A percentile compares a stretch with the other conserved stretches of the same genome.
Evolutionary conservation across 1,140 invertebrate species (phyloP).

Genomic region (Steinernema feltiae): DNA sequence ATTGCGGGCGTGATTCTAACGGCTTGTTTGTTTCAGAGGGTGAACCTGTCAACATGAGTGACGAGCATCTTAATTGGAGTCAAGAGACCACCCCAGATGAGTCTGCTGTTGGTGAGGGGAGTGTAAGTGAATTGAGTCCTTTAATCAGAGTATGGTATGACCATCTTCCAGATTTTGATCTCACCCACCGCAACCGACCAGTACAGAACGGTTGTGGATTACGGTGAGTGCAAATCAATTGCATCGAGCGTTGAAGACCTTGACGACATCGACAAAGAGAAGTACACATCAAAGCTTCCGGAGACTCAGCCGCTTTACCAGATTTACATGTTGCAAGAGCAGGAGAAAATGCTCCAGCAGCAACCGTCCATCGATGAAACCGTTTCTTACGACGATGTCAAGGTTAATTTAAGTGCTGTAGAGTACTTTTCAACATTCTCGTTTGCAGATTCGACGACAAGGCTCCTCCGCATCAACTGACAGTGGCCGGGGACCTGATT

Average conservation of each 20-base stretch:
- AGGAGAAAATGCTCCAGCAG: conserved; percentile 36
- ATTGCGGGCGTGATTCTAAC: no score
- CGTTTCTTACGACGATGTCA: background rate
- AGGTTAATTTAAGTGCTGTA: background rate
- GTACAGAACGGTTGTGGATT: conserved; percentile 14
- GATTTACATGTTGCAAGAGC: conserved; percentile 52
- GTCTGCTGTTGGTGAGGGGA: background rate
- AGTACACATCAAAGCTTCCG: conserved; percentile 41
- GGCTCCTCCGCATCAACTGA: conserved; percentile 51
- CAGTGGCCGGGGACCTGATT: conserved; percentile 49
- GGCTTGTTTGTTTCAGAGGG: background rate
- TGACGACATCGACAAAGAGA: conserved; percentile 16
- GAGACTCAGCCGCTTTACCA: conserved; percentile 51
- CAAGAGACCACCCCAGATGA: background rate
- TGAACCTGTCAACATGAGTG: background rate
- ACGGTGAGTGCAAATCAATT: background rate
- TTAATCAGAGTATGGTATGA: background rate
- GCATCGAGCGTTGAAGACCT: background rate
- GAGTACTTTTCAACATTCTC: background rate
- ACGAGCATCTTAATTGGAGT: background rate
- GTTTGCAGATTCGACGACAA: conserved; percentile 38
- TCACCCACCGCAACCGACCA: background rate
- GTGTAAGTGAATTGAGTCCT: background rate
- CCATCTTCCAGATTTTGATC: background rate
- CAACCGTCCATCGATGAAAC: conserved; percentile 17